Percentiles rank a stretch among this genome's conserved stretches.
Evolutionary conservation across 2,797 vertebrate genomes (phyloP).

Genomic region (Morelia viridis): DNA sequence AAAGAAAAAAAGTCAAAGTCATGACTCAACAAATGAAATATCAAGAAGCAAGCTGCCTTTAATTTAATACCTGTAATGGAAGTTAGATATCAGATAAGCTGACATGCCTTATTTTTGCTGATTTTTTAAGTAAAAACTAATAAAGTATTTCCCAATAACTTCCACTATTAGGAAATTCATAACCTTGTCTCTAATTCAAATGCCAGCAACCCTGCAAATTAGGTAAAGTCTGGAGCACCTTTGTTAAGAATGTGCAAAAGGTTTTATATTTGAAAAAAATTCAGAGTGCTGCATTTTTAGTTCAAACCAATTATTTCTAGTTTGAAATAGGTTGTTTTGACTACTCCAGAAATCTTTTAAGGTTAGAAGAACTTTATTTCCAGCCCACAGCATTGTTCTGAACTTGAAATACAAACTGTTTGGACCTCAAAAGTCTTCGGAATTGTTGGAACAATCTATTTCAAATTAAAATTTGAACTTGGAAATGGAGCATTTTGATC

Average conservation of each 20-base stretch:
- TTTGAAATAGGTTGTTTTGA: slow-evolving; percentile 4
- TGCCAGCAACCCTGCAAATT: background rate
- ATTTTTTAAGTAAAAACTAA: background rate
- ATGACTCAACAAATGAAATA: background rate
- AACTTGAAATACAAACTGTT: too few relatives aligned
- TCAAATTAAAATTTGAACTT: too few relatives aligned
- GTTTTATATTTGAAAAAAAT: too few relatives aligned
- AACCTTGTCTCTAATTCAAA: background rate
- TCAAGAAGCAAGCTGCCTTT: slow-evolving; percentile 6
- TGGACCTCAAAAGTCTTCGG: too few relatives aligned
- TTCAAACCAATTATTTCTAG: too few relatives aligned
- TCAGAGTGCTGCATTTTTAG: too few relatives aligned
- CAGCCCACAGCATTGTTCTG: too few relatives aligned
- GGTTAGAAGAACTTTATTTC: too few relatives aligned
- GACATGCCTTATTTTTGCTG: background rate
- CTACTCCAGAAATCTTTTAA: background rate
- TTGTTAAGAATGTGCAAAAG: too few relatives aligned
- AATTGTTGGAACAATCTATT: too few relatives aligned
- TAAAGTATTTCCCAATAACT: slow-evolving; percentile 17
- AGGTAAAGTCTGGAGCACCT: too few relatives aligned
- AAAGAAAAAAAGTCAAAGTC: background rate
- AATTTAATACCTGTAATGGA: background rate
- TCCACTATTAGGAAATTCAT: slow-evolving; percentile 2
- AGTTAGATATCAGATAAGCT: slow-evolving; percentile 8
- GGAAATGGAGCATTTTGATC: too few relatives aligned